Base-by-base conservation (phyloP, 2,113 vertebrate genomes). In the Osmerus eperlanus region DNA sequence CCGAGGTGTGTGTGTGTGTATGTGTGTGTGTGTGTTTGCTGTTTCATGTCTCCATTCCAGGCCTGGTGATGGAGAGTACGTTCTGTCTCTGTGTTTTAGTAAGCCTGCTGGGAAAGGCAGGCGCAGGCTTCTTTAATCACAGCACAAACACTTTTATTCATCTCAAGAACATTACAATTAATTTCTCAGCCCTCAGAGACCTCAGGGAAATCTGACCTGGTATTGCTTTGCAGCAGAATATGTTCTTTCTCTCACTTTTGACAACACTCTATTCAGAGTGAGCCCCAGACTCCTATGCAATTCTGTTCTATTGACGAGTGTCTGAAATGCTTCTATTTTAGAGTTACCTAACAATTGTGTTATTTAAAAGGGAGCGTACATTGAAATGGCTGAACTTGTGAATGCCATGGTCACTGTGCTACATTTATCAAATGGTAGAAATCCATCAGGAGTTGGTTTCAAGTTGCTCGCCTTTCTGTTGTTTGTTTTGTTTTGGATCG, bases 141-240 rank as follows among this genome's bases (percentile, higher is more conserved):
- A 68, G 74, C 82, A 87, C 82, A 84, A 84, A 85, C 64, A 84
- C 83, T 80, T 89, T 85, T 87, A 87, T 89, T 88, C 87, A 88
- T 86, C 85, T 83, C 86, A 78, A 80, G 77, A 89, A 84, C 79
- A 75, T 75, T 66, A 78, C 85, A 88, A 90, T 90, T 89, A 90
- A 89, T 89, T 89, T 84, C 8, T 6, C 74, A 60, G 75, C 76
- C 55, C 51, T 87, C 86, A 77, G 80, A 87, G 87, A 83, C 87
- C 86, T 85, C 79, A 71, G 88, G 87, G 89, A 91, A 91, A 91
- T 89, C 87, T 85, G 82, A 89, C 85, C 85, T 73, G 85, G 87
- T 88, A 84, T 85, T 89, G 82, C 81, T 77, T 85, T 68, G 77
- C 51, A 2, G 75, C 41, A 80, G 77, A 75, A 2, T 21, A 60